These are phyloP conservation scores for Pterocles gutturalis DNA, from an alignment of 2,113 vertebrate genomes.

Conservation along the genomic window DNA sequence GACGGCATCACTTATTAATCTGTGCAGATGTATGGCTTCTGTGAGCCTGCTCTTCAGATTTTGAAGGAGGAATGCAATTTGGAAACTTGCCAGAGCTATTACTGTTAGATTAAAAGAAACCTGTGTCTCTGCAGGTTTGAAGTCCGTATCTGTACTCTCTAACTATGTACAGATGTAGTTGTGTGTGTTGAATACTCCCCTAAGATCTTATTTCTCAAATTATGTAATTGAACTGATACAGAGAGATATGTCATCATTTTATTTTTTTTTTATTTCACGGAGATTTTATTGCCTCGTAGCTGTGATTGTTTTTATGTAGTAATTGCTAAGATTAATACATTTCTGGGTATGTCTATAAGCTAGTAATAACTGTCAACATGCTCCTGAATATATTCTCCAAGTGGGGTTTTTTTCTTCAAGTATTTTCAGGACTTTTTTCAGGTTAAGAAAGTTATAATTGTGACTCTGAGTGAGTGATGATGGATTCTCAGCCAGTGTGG, in stretches of 20 bases:
- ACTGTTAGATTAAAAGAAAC: background rate
- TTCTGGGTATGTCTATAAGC: background rate
- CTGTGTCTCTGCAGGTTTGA: background rate
- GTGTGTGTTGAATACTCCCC: background rate
- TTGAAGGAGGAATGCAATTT: background rate
- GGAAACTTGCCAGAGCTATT: background rate
- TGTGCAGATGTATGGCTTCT: background rate
- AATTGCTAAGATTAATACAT: background rate
- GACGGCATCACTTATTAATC: background rate
- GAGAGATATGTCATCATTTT: background rate
- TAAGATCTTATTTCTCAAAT: background rate
- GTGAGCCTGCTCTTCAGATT: background rate
- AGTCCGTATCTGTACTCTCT: background rate
- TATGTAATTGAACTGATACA: background rate
- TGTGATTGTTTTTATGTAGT: slow-evolving; percentile 33
- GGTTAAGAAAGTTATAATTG: background rate
- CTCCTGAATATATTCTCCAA: background rate
- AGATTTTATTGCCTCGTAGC: background rate
- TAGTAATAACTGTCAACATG: background rate
- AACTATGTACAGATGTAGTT: background rate
- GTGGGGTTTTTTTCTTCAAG: background rate
- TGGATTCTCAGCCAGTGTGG: background rate
- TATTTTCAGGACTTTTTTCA: background rate
- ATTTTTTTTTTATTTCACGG: background rate
- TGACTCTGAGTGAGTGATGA: background rate